Evolutionary conservation across 1,140 invertebrate genomes (phyloP), one percentile per base, ranked within the genome.

Genomic region (Eueides isabella): DNA sequence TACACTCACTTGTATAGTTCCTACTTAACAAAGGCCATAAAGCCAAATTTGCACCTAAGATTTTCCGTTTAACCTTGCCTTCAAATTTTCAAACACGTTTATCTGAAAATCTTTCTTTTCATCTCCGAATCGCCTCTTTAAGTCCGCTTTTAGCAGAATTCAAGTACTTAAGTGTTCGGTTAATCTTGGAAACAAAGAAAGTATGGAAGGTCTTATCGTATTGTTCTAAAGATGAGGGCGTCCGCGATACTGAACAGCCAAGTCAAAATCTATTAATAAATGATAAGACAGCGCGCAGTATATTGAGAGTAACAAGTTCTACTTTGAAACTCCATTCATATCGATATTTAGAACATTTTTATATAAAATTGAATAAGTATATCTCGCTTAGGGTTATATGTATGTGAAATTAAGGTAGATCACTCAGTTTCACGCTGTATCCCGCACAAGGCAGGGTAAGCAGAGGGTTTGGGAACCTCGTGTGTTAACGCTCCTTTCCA

Each of bases 61-160:
- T 55, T 55, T 55, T 26, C 48, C 35, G 35, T 55, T 72, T 72
- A 66, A 61, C 71, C 71, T 72, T 67, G 23, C 30, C 31, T 61
- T 41, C 33, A 67, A 61, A 67, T 69, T 68, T 68, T 63, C 48
- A 64, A 62, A 67, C 65, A 61, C 61, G 35, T 74, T 69, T 74
- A 69, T 74, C 67, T 74, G 23, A 35, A 66, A 75, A 75, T 75
- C 73, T 75, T 75, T 75, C 73, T 75, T 75, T 71, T 75, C 73
- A 75, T 71, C 72, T 74, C 67, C 2, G 68, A 68, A 74, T 68
- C 72, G 72, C 68, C 73, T 74, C 61, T 62, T 74, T 61, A 30
- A 74, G 72, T 69, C 62, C 35, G 63, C 69, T 23, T 71, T 71
- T 64, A 72, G 62, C 48, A 64, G 67, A 70, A 48, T 70, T 44